Evolutionary conservation across 1,140 invertebrate species (phyloP).

Genomic region (Ceratina calcarata): DNA sequence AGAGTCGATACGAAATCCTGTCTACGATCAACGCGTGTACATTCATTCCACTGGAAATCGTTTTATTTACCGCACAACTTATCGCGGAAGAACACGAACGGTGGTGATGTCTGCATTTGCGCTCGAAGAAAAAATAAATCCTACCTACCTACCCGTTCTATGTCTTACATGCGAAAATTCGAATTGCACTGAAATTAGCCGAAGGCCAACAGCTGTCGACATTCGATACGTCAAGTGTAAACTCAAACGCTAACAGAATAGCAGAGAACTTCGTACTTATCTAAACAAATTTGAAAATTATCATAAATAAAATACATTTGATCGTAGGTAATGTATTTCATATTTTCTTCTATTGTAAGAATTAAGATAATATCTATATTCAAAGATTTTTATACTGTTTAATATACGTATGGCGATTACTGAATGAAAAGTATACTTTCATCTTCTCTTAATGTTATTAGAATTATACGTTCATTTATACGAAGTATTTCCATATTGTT

Average conservation of each 20-base stretch:
- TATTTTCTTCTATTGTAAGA: neutral
- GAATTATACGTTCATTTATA: no score
- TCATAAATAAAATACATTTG: no score
- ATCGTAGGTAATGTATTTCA: neutral
- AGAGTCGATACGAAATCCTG: slow-evolving; percentile 22
- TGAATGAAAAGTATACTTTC: no score
- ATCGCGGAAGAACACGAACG: slow-evolving; percentile 40
- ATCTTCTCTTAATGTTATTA: no score
- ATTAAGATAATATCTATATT: no score
- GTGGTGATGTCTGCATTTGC: slow-evolving; percentile 51
- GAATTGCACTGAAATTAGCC: slow-evolving; percentile 62
- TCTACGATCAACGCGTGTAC: slow-evolving; percentile 12
- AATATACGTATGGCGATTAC: no score
- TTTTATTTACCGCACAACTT: slow-evolving; percentile 54
- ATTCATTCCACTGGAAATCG: slow-evolving; percentile 48
- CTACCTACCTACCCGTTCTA: slow-evolving; percentile 4
- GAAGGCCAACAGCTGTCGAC: slow-evolving; percentile 39
- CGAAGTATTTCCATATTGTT: no score
- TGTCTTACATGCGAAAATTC: slow-evolving; percentile 51
- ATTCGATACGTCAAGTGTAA: slow-evolving; percentile 29
- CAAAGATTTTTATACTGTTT: no score
- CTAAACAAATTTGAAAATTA: neutral
- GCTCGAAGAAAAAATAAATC: slow-evolving; percentile 49
- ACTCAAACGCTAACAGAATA: slow-evolving; percentile 27
- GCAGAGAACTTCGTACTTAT: slow-evolving; percentile 24